phyloP scores from a whole-genome alignment of 2,797 vertebrate genomes.

The Numenius phaeopus region DNA sequence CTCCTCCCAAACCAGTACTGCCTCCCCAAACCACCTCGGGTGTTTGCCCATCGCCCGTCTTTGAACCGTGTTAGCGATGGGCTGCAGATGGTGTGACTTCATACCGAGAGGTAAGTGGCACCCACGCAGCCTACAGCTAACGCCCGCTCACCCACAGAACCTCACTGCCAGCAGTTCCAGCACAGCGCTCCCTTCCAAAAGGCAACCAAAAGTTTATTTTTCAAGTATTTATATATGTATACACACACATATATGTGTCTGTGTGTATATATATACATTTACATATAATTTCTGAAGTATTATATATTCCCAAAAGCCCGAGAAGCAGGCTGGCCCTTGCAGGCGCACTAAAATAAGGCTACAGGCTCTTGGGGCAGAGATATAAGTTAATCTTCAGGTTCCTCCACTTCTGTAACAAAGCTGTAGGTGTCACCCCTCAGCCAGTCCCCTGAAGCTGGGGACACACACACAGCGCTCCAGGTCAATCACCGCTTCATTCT shows the following conservation, averaged over 20 bases:
- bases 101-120: not conserved
- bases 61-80: not conserved
- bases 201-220: not conserved
- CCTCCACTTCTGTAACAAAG: not conserved
- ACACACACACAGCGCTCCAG: not conserved
- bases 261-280: not conserved
- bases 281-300: not conserved
- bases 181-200: not conserved
- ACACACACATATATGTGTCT: fast-evolving
- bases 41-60: not conserved
- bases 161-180: not conserved
- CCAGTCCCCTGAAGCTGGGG: not conserved
- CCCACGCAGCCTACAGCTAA: not conserved
- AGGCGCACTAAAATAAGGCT: not conserved
- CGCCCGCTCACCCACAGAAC: not conserved
- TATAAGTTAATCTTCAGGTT: not conserved
- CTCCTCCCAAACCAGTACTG: not conserved
- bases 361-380: not conserved
- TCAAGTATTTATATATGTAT: not conserved
- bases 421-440: not conserved
- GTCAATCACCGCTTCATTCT: not conserved
- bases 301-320: not conserved
- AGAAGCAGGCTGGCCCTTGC: not conserved
- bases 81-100: not conserved
- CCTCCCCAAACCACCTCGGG: not conserved